Evolutionary conservation across 2,113 vertebrate species (phyloP).

Genomic region (Otocyon megalotis): DNA sequence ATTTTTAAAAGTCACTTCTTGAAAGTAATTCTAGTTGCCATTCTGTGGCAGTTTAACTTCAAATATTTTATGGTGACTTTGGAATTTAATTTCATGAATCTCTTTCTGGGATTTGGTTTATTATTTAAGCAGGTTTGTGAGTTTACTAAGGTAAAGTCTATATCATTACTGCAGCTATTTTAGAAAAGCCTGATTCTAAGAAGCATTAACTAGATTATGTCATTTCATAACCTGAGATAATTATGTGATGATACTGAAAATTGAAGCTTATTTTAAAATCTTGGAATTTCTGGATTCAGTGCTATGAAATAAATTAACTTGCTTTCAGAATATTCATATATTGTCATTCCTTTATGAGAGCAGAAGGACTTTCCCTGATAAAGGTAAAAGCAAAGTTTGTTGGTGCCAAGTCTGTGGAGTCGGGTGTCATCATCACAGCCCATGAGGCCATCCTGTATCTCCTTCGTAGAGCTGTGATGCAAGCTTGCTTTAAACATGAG

Average conservation of each 20-base stretch:
- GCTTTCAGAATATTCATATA: background rate
- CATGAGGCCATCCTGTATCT: background rate
- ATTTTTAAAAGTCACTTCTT: background rate
- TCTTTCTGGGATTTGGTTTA: conserved; percentile 12
- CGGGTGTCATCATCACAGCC: background rate
- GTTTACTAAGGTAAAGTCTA: conserved; percentile 21
- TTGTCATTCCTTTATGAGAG: background rate
- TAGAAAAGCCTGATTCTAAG: conserved; percentile 1
- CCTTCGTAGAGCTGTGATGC: background rate
- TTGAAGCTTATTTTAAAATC: background rate
- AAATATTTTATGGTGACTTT: conserved; percentile 21
- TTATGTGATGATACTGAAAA: background rate
- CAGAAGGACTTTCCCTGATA: background rate
- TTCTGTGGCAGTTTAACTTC: background rate
- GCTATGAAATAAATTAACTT: background rate
- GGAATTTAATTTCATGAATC: conserved; percentile 35
- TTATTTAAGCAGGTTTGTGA: conserved; percentile 27
- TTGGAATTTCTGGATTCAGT: conserved; percentile 26
- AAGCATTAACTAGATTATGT: background rate
- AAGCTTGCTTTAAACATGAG: background rate
- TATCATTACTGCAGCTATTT: background rate
- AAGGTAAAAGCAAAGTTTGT: background rate
- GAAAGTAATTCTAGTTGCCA: background rate
- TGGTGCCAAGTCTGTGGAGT: background rate
- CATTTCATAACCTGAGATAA: conserved; percentile 31